These are phyloP conservation scores for Drosophila rellima DNA, from an alignment of 2,888 invertebrate species.

Conservation along the genomic window DNA sequence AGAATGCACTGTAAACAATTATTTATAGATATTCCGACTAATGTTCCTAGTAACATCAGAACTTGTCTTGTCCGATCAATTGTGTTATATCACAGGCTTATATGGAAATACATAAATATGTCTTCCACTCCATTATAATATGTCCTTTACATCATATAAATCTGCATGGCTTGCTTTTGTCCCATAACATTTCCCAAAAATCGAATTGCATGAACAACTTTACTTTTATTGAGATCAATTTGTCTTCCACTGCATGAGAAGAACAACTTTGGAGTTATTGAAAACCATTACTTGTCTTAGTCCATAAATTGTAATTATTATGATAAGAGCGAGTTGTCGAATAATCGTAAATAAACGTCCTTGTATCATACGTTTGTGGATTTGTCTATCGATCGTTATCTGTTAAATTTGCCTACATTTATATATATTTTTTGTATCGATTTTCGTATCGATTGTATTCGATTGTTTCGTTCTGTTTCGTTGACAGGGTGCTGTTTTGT, in stretches of 20 bases:
- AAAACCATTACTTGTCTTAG: conserved; percentile 4
- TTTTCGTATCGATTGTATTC: conserved; percentile 70
- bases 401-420: conserved; percentile 29
- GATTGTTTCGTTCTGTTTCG: conserved; percentile 85
- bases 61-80: conserved; percentile 26
- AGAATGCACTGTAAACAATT: neutral
- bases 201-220: conserved; percentile 34
- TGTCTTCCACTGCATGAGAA: conserved; percentile 52
- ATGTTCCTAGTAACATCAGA: conserved; percentile 2
- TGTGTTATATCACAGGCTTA: neutral
- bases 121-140: conserved; percentile 22
- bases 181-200: conserved; percentile 10
- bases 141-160: conserved; percentile 35
- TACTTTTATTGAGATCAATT: neutral
- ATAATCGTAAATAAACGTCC: conserved; percentile 39
- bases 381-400: conserved; percentile 64
- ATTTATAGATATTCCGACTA: neutral
- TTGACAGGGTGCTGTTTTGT: conserved; percentile 99
- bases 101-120: conserved; percentile 1
- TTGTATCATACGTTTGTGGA: conserved; percentile 68
- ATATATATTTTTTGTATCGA: conserved; percentile 59
- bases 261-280: conserved; percentile 2
- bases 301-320: conserved; percentile 10
- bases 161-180: conserved; percentile 67
- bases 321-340: conserved; percentile 18